Conservation (phyloP, 2,888 invertebrate genomes). For the Panzeria rudis region DNA sequence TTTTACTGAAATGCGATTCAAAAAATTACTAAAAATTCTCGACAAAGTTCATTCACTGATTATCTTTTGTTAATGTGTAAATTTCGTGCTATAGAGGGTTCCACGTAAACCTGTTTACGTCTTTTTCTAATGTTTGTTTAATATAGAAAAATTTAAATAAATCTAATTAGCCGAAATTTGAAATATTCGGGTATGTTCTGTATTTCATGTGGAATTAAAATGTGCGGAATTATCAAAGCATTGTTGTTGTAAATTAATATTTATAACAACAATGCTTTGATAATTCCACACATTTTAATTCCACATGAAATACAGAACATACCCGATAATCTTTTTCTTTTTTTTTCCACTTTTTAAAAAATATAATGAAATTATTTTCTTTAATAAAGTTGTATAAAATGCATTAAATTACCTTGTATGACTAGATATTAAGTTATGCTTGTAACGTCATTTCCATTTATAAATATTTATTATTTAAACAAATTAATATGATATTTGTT, state of each 20-base stretch:
- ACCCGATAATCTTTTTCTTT: not conserved
- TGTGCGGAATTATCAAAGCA: too few species aligned
- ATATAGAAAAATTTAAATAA: slow-evolving; percentile 2
- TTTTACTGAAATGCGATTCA: too few species aligned
- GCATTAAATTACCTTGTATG: not conserved
- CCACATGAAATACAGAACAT: too few species aligned
- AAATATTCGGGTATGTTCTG: too few species aligned
- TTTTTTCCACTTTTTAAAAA: not conserved
- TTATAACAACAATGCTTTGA: too few species aligned
- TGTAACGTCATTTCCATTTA: too few species aligned
- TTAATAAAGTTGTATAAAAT: not conserved
- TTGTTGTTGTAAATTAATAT: too few species aligned
- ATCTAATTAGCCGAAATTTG: not conserved
- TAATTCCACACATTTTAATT: too few species aligned
- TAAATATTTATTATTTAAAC: not conserved
- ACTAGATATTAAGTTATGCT: not conserved
- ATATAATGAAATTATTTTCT: not conserved
- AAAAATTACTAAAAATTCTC: too few species aligned
- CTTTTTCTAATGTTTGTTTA: not conserved
- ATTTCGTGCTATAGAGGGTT: not conserved
- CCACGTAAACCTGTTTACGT: not conserved
- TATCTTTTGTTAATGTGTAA: not conserved
- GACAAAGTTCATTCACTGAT: too few species aligned
- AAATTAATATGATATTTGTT: not conserved
- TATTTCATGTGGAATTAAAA: too few species aligned